phyloP scores from a whole-genome alignment of 2,113 vertebrate species.

The Caranx ignobilis region DNA sequence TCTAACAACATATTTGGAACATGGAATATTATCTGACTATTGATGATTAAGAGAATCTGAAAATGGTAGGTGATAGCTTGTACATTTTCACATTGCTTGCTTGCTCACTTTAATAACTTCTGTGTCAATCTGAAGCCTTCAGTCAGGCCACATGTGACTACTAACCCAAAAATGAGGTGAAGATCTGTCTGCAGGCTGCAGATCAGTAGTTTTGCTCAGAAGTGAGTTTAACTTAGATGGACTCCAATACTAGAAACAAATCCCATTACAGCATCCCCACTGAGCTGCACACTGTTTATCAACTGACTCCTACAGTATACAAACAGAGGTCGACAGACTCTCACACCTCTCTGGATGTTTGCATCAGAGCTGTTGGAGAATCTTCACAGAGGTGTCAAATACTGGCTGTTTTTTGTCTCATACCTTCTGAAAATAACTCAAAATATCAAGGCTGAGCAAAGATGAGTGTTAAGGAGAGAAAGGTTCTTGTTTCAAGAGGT shows the following conservation, averaged over 20 bases:
- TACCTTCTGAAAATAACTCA: too few relatives aligned
- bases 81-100: too few relatives aligned
- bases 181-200: neutral
- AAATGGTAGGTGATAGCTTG: neutral
- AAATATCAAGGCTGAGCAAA: neutral
- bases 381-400: constrained; percentile 47
- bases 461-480: neutral
- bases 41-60: too few relatives aligned
- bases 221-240: neutral
- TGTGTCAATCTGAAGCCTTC: too few relatives aligned
- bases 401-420: constrained; percentile 14
- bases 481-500: neutral
- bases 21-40: too few relatives aligned
- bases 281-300: neutral
- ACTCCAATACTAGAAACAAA: neutral
- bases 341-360: constrained; percentile 36
- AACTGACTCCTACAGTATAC: neutral
- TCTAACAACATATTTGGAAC: too few relatives aligned
- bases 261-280: neutral
- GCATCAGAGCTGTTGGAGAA: constrained; percentile 32
- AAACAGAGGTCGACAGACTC: constrained; percentile 12
- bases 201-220: too few relatives aligned
- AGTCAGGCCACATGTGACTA: too few relatives aligned
- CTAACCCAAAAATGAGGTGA: neutral
- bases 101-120: too few relatives aligned